A percentile compares a stretch with the other conserved stretches of the same genome.
phyloP scores from a whole-genome alignment of 2,797 vertebrate species.

The Gouania willdenowi region DNA sequence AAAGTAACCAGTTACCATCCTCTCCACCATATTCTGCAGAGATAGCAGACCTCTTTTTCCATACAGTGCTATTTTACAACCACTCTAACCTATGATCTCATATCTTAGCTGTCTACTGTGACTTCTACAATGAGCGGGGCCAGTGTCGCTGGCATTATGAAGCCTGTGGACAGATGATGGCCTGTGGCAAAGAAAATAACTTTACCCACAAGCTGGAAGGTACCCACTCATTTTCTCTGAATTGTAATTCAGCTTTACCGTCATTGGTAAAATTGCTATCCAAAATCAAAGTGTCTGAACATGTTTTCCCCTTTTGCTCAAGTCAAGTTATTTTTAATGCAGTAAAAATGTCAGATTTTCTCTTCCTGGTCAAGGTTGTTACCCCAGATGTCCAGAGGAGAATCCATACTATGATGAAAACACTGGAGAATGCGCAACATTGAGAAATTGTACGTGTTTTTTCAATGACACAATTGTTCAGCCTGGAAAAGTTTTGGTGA shows the following conservation, averaged over 20 bases:
- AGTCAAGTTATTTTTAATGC: too few species aligned
- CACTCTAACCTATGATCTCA: background rate
- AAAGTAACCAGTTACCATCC: too few species aligned
- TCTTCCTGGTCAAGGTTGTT: slow-evolving; percentile 73
- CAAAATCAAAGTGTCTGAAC: too few species aligned
- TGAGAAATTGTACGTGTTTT: slow-evolving; percentile 75
- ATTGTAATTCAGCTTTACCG: too few species aligned
- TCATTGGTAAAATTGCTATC: background rate
- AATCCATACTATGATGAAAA: slow-evolving; percentile 80
- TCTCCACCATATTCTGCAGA: too few species aligned
- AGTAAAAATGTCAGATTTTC: too few species aligned
- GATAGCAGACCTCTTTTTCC: too few species aligned
- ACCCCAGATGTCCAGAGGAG: slow-evolving; percentile 75
- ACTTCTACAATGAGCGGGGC: slow-evolving; percentile 79
- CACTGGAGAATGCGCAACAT: slow-evolving; percentile 67
- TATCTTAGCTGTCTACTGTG: slow-evolving; percentile 83
- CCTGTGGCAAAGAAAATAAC: slow-evolving; percentile 62
- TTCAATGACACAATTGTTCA: slow-evolving; percentile 61
- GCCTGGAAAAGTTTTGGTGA: slow-evolving; percentile 25
- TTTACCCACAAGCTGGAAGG: slow-evolving; percentile 79
- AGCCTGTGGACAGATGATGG: slow-evolving; percentile 73
- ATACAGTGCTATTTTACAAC: too few species aligned
- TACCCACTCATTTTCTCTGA: slow-evolving; percentile 28
- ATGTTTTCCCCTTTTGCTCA: too few species aligned
- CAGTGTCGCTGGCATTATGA: slow-evolving; percentile 82